Evolutionary conservation across 64 coral and sea anemone species (phyloP), one percentile per base, ranked within the genome.

Genomic region (Montipora cactus): DNA sequence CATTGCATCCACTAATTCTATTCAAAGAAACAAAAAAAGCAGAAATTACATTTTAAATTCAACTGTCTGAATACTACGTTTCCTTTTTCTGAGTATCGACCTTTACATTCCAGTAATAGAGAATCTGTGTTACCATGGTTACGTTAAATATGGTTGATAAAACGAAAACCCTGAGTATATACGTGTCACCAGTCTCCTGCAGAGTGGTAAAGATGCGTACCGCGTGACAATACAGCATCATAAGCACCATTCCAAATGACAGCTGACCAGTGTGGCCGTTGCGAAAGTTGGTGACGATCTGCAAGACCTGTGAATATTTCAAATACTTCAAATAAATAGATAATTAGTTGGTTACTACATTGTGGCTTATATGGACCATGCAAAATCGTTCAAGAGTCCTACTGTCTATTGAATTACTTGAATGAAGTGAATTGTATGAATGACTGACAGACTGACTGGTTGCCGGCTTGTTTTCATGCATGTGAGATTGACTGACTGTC

Each of bases 201-300:
- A 93, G 37, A 11, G 96, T 98, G 7, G 96, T 98, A 44, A 98
- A 98, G 82, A 98, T 95, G 19, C 96, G 91, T 2, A 91, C 96
- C 22, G 88, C 80, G 47, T 90, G 88, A 18, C 86, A 90, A 78
- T 87, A 67, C 71, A 95, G 90, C 75, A 98, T n/a, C 62, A 98
- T 18, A 8, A 98, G 78, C 4, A 95, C 88, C 94, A 91, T 98
- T 18, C 93, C 77, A 57, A 92, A 93, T 70, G 96, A 98, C 20
- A 98, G 81, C 59, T 98, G 96, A 20, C 96, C 96, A 18, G 96
- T 98, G 76, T 98, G 96, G 3, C 96, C 94, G 77, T 95, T 91
- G 20, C 94, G 90, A 14, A 95, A 95, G 71, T 98, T 98, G 15
- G 91, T 89, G 58, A 85, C 69, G 52, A 91, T 95, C 86, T 98